Conservation (phyloP, 2,113 vertebrate species). For the Maylandia zebra region DNA sequence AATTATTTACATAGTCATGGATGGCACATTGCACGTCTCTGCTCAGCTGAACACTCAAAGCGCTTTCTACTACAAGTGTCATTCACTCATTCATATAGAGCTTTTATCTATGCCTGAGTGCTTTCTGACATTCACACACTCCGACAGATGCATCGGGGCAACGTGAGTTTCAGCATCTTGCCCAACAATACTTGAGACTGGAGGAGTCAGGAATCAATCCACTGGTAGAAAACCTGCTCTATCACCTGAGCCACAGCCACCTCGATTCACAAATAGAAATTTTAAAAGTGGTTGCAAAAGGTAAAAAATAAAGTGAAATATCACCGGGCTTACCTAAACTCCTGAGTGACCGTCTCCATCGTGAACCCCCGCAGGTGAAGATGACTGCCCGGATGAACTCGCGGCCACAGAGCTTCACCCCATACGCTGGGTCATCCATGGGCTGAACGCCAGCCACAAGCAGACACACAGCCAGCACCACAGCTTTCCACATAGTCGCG, state of each 20-base stretch:
- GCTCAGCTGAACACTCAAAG: not conserved
- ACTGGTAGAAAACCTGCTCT: not conserved
- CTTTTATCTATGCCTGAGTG: not conserved
- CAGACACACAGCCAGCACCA: constrained; percentile 63
- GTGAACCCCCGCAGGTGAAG: constrained; percentile 82
- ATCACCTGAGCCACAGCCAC: not conserved
- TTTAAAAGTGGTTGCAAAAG: not conserved
- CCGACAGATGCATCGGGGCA: not conserved
- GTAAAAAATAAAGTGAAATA: not conserved
- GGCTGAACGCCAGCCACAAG: constrained; percentile 58
- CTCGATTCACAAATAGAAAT: not conserved
- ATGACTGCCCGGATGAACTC: constrained; percentile 85
- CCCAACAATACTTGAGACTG: not conserved
- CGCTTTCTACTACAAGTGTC: not conserved
- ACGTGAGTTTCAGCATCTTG: not conserved
- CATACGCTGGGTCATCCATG: constrained; percentile 60
- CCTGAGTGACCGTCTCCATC: constrained; percentile 73
- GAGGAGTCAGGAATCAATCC: not conserved
- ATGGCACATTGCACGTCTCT: not conserved
- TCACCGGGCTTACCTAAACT: constrained; percentile 55
- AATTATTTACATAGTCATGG: not conserved
- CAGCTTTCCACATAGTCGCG: constrained; percentile 63
- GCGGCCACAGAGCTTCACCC: constrained; percentile 81
- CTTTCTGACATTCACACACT: not conserved
- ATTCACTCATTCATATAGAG: not conserved